These are phyloP conservation scores for Melanotaenia parkinsoni DNA, from an alignment of 2,797 vertebrate species.

Conservation along the genomic window DNA sequence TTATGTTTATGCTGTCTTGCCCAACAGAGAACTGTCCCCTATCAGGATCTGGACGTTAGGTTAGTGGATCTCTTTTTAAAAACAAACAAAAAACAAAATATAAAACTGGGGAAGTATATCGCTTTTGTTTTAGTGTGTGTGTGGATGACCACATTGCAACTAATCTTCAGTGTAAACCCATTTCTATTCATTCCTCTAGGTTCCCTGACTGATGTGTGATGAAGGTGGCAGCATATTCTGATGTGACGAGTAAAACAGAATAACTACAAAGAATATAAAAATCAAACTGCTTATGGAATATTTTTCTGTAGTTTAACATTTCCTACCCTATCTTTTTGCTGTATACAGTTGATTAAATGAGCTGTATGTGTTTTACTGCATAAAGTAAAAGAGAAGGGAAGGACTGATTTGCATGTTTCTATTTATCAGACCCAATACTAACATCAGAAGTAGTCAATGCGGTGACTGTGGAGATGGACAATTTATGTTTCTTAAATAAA, in stretches of 20 bases:
- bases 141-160: neutral
- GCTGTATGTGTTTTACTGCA: too few species aligned
- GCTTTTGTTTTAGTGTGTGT: neutral
- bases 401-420: too few species aligned
- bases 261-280: neutral
- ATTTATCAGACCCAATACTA: too few species aligned
- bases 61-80: conserved; percentile 10
- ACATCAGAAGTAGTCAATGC: too few species aligned
- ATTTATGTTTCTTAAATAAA: too few species aligned
- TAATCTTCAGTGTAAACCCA: neutral
- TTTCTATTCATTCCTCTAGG: conserved; percentile 28
- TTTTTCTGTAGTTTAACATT: conserved; percentile 9
- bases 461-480: too few species aligned
- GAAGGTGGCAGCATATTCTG: neutral
- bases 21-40: conserved; percentile 75
- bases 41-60: conserved; percentile 54
- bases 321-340: conserved; percentile 5
- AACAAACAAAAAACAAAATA: too few species aligned
- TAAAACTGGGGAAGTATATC: neutral
- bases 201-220: conserved; percentile 6
- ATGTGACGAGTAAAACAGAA: neutral
- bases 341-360: neutral
- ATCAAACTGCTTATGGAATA: neutral
- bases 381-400: too few species aligned
- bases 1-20: conserved; percentile 18